Evolutionary conservation across 2,113 vertebrate genomes (phyloP), one percentile per base, ranked within the genome.

Genomic region (Noturus placidus): DNA sequence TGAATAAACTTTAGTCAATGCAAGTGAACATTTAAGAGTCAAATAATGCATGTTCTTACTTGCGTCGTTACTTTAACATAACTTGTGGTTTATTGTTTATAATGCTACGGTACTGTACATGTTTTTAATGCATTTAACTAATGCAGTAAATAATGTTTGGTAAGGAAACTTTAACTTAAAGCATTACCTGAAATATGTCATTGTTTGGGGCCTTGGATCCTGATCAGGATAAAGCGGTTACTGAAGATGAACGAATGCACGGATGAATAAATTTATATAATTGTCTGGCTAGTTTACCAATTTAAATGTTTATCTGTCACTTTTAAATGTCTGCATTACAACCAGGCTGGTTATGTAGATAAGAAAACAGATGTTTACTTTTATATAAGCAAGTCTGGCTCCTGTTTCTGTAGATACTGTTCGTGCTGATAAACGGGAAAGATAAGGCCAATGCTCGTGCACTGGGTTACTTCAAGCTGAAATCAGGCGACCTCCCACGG

Each of bases 391-490:
- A 59, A 6, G 5, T 84, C 50, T 76, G 42, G 30, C 0, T 78
- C 84, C 94, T 38, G 69, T 4, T 90, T 92, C 5, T 87, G n/a
- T 92, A 99, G 98, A 93, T 98, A 89, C 94, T 99, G 79, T 99
- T 99, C 74, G 93, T 99, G 82, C 91, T 97, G 90, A 92, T 99
- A 86, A 96, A 99, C 35, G 96, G 94, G 57, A 92, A 91, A 2
- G 42, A 93, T 46, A 94, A 95, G 82, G 92, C 93, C 85, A 99
- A 97, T 84, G 91, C 86, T 5, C 94, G 85, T 14, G 92, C 94
- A 5, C 79, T 97, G 76, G 93, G 92, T 0, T 98, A 95, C 93
- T 99, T 99, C 88, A 94, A 95, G 19, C 92, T 99, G 67, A 96
- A 95, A 87, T 92, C 94, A 35, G 87, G 93, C 77, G 96, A 99